Evolutionary conservation across 2,113 vertebrate species (phyloP).

Genomic region (Tragelaphus scriptus): DNA sequence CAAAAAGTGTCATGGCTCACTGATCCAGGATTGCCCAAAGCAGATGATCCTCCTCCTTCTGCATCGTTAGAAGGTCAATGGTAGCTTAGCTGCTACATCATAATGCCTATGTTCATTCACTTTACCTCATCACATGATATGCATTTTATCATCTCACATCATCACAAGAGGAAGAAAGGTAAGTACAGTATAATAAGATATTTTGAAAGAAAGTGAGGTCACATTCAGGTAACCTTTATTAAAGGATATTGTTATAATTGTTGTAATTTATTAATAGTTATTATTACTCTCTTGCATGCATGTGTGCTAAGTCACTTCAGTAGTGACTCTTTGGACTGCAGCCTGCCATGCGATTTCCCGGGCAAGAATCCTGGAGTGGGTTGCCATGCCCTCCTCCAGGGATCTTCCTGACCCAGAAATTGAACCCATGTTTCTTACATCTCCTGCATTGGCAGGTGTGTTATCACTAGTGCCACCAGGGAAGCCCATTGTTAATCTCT

Average conservation of each 20-base stretch:
- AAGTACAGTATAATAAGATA: background rate
- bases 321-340: no score
- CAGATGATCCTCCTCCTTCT: background rate
- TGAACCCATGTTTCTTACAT: background rate
- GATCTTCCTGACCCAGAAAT: background rate
- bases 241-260: background rate
- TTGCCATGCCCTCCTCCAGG: background rate
- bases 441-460: background rate
- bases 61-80: background rate
- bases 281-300: background rate
- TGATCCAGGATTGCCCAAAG: background rate
- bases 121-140: background rate
- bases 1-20: background rate
- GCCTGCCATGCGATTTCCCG: no score
- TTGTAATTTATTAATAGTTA: background rate
- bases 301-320: background rate
- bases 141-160: background rate
- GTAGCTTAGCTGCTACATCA: background rate
- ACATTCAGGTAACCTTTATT: background rate
- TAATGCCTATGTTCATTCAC: background rate
- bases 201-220: background rate
- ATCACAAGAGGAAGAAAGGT: background rate
- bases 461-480: background rate
- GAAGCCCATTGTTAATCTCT: background rate
- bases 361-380: no score